A percentile compares a stretch with the other conserved stretches of the same genome.
Evolutionary conservation across 2,113 vertebrate genomes (phyloP).

Genomic region (Phasianus colchicus): DNA sequence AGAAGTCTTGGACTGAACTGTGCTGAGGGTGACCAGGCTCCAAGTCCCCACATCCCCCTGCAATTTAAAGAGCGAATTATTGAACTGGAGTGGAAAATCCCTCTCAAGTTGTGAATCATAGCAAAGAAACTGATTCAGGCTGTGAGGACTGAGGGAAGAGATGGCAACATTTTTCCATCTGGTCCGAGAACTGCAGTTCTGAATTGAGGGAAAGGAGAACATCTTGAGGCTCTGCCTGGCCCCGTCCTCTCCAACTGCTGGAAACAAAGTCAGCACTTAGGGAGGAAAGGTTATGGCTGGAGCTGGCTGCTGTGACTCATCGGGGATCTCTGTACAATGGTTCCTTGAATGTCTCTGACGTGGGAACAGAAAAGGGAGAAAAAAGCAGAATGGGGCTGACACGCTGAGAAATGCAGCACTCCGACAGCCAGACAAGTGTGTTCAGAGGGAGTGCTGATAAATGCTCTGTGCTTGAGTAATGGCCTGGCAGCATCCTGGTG

Average conservation of each 20-base stretch:
- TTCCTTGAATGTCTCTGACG: not conserved
- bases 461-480: conserved; percentile 58
- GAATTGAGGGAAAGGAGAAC: conserved; percentile 7
- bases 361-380: conserved; percentile 6
- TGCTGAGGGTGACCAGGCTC: not conserved
- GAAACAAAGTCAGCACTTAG: conserved; percentile 22
- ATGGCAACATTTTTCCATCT: conserved; percentile 73
- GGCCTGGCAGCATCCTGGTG: not conserved
- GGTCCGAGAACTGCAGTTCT: conserved; percentile 44
- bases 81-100: conserved; percentile 77
- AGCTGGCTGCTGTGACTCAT: conserved; percentile 58
- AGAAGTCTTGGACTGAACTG: not conserved
- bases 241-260: conserved; percentile 5
- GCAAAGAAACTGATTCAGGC: conserved; percentile 64
- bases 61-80: conserved; percentile 52
- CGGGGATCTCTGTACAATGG: not conserved
- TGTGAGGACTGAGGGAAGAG: conserved; percentile 58
- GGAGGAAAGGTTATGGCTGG: not conserved
- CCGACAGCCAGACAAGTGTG: not conserved
- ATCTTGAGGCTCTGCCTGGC: not conserved
- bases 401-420: conserved; percentile 20
- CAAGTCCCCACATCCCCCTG: not conserved
- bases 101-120: conserved; percentile 75
- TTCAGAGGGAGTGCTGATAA: conserved; percentile 55
- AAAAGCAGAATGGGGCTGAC: not conserved